A percentile compares a stretch with the other conserved stretches of the same genome.
These are phyloP conservation scores for Macrosteles quadrilineatus DNA, from an alignment of 1,140 invertebrate genomes.

Conservation along the genomic window DNA sequence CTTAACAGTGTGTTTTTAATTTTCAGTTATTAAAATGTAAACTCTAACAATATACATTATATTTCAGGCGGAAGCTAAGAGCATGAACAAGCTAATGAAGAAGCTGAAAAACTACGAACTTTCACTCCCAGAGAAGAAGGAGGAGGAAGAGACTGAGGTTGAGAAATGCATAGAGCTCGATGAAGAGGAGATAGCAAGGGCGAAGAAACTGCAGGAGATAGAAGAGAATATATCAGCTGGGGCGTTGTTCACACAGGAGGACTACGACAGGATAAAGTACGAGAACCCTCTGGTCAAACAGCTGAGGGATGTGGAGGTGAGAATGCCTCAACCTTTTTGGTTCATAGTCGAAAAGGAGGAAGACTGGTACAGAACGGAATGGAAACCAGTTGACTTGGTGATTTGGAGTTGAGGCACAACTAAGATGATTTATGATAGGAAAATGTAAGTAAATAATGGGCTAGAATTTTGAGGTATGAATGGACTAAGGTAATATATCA, in stretches of 20 bases:
- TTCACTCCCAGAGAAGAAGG: conserved; percentile 2
- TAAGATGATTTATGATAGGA: too few species aligned
- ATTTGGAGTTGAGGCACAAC: too few species aligned
- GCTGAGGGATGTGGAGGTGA: conserved; percentile 59
- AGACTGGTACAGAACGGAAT: too few species aligned
- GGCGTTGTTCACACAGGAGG: conserved; percentile 57
- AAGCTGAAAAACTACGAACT: conserved; percentile 13
- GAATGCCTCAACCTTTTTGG: too few species aligned
- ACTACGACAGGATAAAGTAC: conserved; percentile 59
- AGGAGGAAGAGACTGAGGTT: background rate
- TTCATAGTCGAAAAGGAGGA: too few species aligned
- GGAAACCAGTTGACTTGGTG: too few species aligned
- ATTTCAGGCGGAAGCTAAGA: conserved; percentile 11
- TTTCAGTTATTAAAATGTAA: too few species aligned
- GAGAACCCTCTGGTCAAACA: conserved; percentile 62
- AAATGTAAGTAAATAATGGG: too few species aligned
- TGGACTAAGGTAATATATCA: too few species aligned
- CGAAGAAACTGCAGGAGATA: conserved; percentile 6
- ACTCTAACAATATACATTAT: too few species aligned
- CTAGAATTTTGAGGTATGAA: too few species aligned
- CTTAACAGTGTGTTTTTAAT: too few species aligned
- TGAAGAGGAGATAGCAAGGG: conserved; percentile 17
- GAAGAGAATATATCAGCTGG: conserved; percentile 52
- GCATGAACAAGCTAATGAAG: conserved; percentile 12
- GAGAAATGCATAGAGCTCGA: conserved; percentile 20